phyloP scores from a whole-genome alignment of 2,797 vertebrate species.

The Neomorphus geoffroyi region DNA sequence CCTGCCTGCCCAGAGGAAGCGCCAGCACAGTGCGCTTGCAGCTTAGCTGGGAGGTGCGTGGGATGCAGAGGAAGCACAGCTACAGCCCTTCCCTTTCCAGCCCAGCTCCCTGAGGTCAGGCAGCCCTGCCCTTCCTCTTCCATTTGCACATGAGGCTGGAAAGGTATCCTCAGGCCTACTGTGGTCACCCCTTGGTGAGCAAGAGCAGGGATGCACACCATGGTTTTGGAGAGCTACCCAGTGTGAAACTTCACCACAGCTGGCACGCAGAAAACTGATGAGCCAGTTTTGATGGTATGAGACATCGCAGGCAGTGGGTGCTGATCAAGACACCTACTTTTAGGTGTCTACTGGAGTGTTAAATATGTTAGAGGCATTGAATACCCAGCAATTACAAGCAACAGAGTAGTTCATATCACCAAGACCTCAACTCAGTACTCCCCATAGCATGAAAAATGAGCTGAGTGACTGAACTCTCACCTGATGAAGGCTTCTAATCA shows the following conservation, averaged over 20 bases:
- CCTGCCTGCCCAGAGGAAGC: neutral
- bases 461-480: neutral
- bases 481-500: neutral
- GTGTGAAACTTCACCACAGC: neutral
- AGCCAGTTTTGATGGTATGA: neutral
- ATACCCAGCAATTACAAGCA: neutral
- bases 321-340: neutral
- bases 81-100: neutral
- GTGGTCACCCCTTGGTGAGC: neutral
- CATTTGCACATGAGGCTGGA: neutral
- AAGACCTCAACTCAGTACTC: neutral
- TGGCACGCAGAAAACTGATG: fast-evolving
- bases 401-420: neutral
- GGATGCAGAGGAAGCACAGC: neutral
- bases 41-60: fast-evolving
- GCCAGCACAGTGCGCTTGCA: fast-evolving
- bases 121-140: neutral
- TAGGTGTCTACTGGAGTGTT: neutral
- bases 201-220: neutral
- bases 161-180: neutral
- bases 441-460: fast-evolving
- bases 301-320: neutral
- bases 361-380: neutral
- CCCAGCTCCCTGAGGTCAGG: neutral
- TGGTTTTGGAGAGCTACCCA: neutral